phyloP scores from a whole-genome alignment of 1,140 invertebrate species.

The Drosophila murphyi region DNA sequence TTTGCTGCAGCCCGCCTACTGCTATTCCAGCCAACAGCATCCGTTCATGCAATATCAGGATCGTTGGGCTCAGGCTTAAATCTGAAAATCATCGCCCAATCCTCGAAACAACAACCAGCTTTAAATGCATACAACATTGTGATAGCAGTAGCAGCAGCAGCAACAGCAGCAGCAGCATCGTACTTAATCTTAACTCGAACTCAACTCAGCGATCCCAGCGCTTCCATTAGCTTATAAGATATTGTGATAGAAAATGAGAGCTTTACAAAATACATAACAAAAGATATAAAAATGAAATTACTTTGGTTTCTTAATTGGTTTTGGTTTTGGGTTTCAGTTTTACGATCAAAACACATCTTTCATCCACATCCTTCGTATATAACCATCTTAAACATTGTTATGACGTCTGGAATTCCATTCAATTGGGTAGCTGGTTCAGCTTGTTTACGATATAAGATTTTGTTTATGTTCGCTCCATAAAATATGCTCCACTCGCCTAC shows the following conservation, averaged over 20 bases:
- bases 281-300: slow-evolving; percentile 58
- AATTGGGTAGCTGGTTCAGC: slow-evolving; percentile 33
- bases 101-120: slow-evolving; percentile 49
- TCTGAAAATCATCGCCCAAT: background rate
- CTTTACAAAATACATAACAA: slow-evolving; percentile 61
- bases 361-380: background rate
- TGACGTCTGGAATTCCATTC: slow-evolving; percentile 28
- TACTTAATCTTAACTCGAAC: slow-evolving; percentile 50
- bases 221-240: slow-evolving; percentile 76
- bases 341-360: slow-evolving; percentile 26
- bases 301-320: slow-evolving; percentile 51
- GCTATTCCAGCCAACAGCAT: slow-evolving; percentile 84
- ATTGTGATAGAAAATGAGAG: slow-evolving; percentile 76
- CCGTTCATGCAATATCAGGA: slow-evolving; percentile 85
- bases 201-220: slow-evolving; percentile 73
- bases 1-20: slow-evolving; percentile 76
- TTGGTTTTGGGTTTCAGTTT: slow-evolving; percentile 24
- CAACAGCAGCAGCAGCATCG: slow-evolving; percentile 29
- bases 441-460: slow-evolving; percentile 36
- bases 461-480: slow-evolving; percentile 34
- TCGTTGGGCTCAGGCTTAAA: slow-evolving; percentile 86
- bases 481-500: slow-evolving; percentile 32
- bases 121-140: slow-evolving; percentile 69
- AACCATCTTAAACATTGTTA: slow-evolving; percentile 3
- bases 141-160: slow-evolving; percentile 67